Conservation (phyloP, 2,113 vertebrate species). For the Thalassarche chlororhynchos region DNA sequence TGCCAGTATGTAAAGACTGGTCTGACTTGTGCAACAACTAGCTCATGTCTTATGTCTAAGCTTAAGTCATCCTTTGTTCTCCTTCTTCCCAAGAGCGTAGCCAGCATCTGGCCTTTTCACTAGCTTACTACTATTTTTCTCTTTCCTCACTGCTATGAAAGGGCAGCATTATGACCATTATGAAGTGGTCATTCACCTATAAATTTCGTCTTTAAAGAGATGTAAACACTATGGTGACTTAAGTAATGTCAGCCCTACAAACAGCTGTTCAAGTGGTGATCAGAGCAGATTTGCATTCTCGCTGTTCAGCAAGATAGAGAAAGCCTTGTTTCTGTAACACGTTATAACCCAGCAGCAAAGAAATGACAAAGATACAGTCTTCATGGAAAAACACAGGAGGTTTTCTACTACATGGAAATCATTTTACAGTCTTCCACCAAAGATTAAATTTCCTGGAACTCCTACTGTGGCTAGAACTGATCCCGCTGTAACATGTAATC, state of each 20-base stretch:
- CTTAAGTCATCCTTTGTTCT: not conserved
- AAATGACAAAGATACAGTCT: not conserved
- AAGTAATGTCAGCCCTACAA: not conserved
- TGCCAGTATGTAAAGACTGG: not conserved
- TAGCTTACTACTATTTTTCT: not conserved
- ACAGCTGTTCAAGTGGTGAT: not conserved
- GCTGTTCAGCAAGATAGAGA: not conserved
- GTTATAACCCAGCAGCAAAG: not conserved
- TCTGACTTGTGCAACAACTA: constrained; percentile 30
- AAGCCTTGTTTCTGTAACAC: not conserved
- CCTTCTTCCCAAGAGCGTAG: not conserved
- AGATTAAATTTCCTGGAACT: not conserved
- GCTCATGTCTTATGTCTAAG: not conserved
- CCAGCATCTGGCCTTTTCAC: not conserved
- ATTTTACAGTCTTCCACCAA: not conserved
- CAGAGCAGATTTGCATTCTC: not conserved
- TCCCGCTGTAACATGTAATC: not conserved
- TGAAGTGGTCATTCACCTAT: not conserved
- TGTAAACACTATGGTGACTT: not conserved
- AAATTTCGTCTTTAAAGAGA: not conserved
- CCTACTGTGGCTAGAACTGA: not conserved
- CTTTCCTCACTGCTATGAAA: not conserved
- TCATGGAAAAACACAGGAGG: not conserved
- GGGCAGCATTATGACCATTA: not conserved
- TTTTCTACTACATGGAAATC: not conserved